Percentiles rank a stretch among this genome's conserved stretches.
phyloP scores from a whole-genome alignment of 2,888 invertebrate genomes.

The Formica aserva region DNA sequence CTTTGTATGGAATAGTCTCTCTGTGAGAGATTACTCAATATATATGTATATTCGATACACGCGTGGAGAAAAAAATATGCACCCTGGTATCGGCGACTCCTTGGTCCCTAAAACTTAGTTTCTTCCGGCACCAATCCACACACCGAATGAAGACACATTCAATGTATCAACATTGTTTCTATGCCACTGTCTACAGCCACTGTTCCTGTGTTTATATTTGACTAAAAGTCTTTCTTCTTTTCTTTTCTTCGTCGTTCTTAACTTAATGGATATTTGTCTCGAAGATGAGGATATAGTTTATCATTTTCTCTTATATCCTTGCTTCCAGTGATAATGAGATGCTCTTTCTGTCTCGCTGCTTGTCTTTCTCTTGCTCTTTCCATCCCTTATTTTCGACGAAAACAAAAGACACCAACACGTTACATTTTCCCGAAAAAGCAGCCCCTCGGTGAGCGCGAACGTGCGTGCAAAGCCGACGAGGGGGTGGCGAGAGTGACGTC shows the following conservation, averaged over 20 bases:
- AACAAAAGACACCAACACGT: conserved; percentile 36
- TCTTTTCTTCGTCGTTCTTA: background rate
- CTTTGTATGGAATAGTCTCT: background rate
- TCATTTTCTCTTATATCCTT: background rate
- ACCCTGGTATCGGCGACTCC: background rate
- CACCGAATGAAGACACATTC: background rate
- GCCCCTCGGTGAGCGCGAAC: conserved; percentile 60
- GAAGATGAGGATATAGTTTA: background rate
- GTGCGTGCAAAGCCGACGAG: conserved; percentile 62
- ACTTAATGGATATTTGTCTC: background rate
- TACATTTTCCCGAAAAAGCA: conserved; percentile 46
- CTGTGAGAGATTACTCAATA: background rate
- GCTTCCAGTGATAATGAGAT: background rate
- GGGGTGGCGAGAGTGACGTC: conserved; percentile 69
- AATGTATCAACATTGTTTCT: background rate
- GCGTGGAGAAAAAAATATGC: background rate
- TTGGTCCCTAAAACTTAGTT: background rate
- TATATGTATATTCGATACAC: background rate
- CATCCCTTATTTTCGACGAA: conserved; percentile 15
- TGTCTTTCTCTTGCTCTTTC: background rate
- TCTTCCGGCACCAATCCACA: background rate
- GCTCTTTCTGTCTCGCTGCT: background rate
- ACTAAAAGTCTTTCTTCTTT: background rate
- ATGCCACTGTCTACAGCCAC: background rate
- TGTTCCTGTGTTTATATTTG: background rate